These are phyloP conservation scores for Ceriagrion tenellum DNA, from an alignment of 2,888 invertebrate genomes.

Conservation along the genomic window DNA sequence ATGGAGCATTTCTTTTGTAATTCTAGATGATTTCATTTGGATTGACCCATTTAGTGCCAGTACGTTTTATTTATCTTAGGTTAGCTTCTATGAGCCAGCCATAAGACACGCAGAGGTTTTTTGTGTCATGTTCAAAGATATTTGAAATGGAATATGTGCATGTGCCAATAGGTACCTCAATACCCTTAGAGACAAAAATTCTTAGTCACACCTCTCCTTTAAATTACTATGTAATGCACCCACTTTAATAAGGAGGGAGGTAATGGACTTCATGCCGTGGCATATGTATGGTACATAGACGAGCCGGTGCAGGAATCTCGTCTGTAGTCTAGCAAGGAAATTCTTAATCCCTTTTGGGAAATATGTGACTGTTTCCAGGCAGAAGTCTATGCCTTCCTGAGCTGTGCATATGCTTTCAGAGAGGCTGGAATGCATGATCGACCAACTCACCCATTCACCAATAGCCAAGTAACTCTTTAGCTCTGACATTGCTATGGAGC, in stretches of 20 bases:
- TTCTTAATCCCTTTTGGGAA: not conserved
- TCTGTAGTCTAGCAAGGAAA: not conserved
- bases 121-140: no score
- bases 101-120: no score
- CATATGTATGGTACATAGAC: not conserved
- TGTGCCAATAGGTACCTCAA: no score
- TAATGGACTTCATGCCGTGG: not conserved
- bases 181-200: no score
- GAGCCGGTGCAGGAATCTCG: not conserved
- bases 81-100: no score
- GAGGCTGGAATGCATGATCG: not conserved
- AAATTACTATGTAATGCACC: no score
- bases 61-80: no score
- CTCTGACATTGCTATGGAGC: not conserved
- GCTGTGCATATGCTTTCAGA: not conserved
- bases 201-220: no score
- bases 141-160: no score
- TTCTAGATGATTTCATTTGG: no score
- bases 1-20: no score
- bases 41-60: no score
- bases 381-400: not conserved
- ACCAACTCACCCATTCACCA: not conserved
- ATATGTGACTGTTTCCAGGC: not conserved
- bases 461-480: not conserved
- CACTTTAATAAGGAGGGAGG: not conserved